Conservation (phyloP, 2,113 vertebrate species). For the Thymallus thymallus region DNA sequence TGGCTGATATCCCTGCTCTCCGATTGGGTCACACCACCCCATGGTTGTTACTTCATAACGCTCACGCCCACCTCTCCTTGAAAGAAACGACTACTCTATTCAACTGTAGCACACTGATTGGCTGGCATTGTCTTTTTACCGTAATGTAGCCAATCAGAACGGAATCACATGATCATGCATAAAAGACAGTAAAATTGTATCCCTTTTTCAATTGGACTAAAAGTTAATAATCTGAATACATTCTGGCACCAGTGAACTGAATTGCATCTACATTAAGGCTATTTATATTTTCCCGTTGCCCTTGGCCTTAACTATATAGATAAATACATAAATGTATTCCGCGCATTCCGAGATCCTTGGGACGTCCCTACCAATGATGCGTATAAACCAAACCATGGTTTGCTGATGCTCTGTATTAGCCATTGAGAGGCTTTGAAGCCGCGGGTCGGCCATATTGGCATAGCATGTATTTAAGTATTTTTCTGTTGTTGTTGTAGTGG, state of each 20-base stretch:
- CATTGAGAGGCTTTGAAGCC: no score
- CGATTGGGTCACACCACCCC: conserved; percentile 55
- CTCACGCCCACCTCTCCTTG: conserved; percentile 11
- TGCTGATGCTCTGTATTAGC: no score
- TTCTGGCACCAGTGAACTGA: background rate
- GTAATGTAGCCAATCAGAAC: conserved; percentile 29
- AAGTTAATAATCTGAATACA: background rate
- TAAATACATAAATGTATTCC: background rate
- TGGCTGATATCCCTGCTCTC: conserved; percentile 40
- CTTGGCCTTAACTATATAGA: background rate
- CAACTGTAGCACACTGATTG: conserved; percentile 33
- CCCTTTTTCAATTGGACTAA: background rate
- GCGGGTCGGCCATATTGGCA: no score
- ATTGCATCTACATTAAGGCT: background rate
- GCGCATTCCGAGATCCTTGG: no score
- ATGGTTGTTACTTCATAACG: conserved; percentile 27
- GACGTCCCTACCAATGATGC: no score
- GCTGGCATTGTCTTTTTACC: conserved; percentile 29
- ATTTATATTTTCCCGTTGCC: background rate
- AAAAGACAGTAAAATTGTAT: background rate
- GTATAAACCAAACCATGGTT: no score
- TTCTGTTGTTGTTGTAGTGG: no score
- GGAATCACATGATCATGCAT: background rate
- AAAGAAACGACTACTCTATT: background rate
- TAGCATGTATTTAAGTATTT: no score